phyloP scores from a whole-genome alignment of 2,888 invertebrate species.

The Dinocampus coccinellae region DNA sequence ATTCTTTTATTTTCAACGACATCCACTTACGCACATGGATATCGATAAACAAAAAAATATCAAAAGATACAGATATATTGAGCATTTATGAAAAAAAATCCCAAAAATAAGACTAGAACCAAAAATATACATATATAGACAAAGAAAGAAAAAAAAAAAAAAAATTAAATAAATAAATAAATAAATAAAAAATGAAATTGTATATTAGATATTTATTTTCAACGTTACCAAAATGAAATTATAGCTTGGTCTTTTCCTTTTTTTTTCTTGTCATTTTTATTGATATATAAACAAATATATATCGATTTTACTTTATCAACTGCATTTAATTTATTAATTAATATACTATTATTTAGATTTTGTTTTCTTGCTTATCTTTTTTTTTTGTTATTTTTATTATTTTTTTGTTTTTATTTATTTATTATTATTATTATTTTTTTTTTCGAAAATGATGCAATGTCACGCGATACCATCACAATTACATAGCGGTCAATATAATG shows the following conservation, averaged over 20 bases:
- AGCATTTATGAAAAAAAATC: background rate
- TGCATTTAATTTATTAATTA: too few species aligned
- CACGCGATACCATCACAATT: background rate
- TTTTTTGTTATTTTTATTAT: background rate
- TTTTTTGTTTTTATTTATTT: background rate
- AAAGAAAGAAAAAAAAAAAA: too few species aligned
- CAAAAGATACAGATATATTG: background rate
- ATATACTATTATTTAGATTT: too few species aligned
- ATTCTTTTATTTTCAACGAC: slow-evolving; percentile 10
- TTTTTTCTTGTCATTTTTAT: too few species aligned
- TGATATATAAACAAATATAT: too few species aligned
- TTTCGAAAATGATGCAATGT: background rate
- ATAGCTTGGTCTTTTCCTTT: too few species aligned
- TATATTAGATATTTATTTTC: background rate
- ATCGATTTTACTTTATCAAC: too few species aligned
- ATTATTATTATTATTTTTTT: background rate
- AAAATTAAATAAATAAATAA: too few species aligned
- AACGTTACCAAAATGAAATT: too few species aligned
- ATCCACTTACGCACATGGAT: background rate
- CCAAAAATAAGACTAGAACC: background rate
- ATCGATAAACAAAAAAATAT: background rate
- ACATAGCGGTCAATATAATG: background rate
- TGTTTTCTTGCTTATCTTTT: too few species aligned
- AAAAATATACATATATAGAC: too few species aligned
- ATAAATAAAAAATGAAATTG: background rate